A percentile compares a stretch with the other conserved stretches of the same genome.
Evolutionary conservation across 2,797 vertebrate species (phyloP).

Genomic region (Pseudochromis fuscus): DNA sequence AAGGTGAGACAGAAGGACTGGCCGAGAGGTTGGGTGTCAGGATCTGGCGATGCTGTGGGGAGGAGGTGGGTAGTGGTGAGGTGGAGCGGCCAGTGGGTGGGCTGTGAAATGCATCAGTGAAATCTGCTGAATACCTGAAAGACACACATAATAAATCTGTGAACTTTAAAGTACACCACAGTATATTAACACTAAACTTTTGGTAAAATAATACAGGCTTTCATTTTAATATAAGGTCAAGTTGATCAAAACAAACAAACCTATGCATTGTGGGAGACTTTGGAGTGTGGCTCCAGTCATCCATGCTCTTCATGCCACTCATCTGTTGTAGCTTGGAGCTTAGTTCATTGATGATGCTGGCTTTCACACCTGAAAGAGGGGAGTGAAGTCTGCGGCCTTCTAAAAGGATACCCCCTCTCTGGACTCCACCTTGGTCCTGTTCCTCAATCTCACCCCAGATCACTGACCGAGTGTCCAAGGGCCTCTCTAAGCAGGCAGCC

Average conservation of each 20-base stretch:
- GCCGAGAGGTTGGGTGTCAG: conserved; percentile 80
- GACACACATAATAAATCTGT: conserved; percentile 52
- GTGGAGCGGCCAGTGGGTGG: conserved; percentile 81
- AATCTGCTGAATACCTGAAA: conserved; percentile 84
- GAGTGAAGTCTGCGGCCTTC: conserved; percentile 82
- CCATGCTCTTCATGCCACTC: conserved; percentile 86
- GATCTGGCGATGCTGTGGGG: conserved; percentile 81
- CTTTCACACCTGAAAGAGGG: conserved; percentile 90
- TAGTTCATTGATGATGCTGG: conserved; percentile 94
- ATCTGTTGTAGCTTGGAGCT: conserved; percentile 95
- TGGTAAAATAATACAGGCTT: background rate
- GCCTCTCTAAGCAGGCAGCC: conserved; percentile 80
- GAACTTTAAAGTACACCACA: conserved; percentile 10
- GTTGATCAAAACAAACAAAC: conserved; percentile 66
- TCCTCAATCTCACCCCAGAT: conserved; percentile 72
- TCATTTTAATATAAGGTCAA: conserved; percentile 9
- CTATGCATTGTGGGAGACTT: conserved; percentile 83
- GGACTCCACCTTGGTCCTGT: conserved; percentile 63
- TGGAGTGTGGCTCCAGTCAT: conserved; percentile 81
- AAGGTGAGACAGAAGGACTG: conserved; percentile 79
- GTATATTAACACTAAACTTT: background rate
- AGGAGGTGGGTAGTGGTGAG: conserved; percentile 82
- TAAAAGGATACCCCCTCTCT: conserved; percentile 68
- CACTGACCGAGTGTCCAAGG: conserved; percentile 68
- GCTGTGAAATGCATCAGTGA: conserved; percentile 76